phyloP scores from a whole-genome alignment of 2,113 vertebrate species.

The Odocoileus virginianus region DNA sequence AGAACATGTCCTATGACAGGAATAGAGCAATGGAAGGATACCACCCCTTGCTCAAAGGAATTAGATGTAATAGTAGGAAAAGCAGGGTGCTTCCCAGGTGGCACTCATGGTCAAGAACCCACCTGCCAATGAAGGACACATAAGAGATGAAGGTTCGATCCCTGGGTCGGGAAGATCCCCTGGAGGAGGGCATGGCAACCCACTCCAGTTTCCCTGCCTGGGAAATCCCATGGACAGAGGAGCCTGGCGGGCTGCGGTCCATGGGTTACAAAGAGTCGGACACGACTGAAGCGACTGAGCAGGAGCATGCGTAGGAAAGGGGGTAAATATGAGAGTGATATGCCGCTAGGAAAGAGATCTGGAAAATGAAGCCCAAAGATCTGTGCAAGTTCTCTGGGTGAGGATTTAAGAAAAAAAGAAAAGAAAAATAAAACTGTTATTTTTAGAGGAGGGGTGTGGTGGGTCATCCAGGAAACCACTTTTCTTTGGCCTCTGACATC shows the following conservation, averaged over 20 bases:
- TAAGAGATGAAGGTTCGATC: neutral
- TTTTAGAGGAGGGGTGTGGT: neutral
- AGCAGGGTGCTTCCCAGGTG: neutral
- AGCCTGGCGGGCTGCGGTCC: accelerated
- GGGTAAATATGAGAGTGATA: neutral
- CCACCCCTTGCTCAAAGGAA: neutral
- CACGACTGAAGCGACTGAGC: neutral
- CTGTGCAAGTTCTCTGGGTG: neutral
- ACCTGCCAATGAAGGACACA: neutral
- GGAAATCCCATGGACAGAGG: neutral
- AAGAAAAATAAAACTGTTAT: neutral
- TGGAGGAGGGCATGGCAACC: neutral
- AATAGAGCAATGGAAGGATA: neutral
- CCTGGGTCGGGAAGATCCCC: neutral
- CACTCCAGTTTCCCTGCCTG: neutral
- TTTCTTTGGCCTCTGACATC: neutral
- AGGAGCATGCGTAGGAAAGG: accelerated
- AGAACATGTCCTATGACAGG: neutral
- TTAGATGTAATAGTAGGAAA: neutral
- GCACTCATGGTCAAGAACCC: neutral
- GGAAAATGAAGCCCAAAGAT: neutral
- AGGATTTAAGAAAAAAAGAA: neutral
- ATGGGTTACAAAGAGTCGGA: neutral
- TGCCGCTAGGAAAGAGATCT: neutral
- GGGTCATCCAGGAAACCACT: neutral